Conservation (phyloP, 1,140 invertebrate genomes). For the Drosophila nannoptera region DNA sequence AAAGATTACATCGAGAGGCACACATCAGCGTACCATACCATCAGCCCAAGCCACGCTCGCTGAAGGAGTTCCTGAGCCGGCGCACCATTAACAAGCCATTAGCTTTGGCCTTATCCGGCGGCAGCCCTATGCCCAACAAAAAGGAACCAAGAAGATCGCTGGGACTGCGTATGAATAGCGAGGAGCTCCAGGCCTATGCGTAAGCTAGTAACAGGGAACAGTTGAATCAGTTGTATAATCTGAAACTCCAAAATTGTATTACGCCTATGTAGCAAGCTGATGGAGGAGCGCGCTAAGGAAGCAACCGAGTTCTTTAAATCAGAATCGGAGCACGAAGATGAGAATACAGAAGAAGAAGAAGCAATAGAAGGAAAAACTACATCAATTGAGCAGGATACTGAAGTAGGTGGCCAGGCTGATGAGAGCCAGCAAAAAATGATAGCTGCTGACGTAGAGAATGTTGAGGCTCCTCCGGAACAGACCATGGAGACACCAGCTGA, state of each 20-base stretch:
- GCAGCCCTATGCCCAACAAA: conserved; percentile 52
- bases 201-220: conserved; percentile 57
- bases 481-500: background rate
- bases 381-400: conserved; percentile 16
- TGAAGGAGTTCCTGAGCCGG: conserved; percentile 84
- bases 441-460: background rate
- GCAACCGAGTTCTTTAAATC: conserved; percentile 81
- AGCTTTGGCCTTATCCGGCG: conserved; percentile 72
- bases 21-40: conserved; percentile 85
- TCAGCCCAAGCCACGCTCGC: conserved; percentile 84
- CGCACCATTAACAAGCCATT: conserved; percentile 67
- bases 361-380: conserved; percentile 37
- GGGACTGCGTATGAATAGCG: conserved; percentile 79
- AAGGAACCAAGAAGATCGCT: conserved; percentile 52
- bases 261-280: conserved; percentile 73
- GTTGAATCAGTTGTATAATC: background rate
- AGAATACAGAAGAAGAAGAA: conserved; percentile 13
- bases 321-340: conserved; percentile 77
- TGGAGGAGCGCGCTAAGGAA: conserved; percentile 81
- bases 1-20: conserved; percentile 84
- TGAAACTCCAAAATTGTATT: background rate
- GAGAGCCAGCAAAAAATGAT: background rate
- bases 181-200: conserved; percentile 80
- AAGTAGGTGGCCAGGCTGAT: background rate
- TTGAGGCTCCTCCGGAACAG: conserved; percentile 6